These are phyloP conservation scores for Trinorchestia longiramus DNA, from an alignment of 1,140 invertebrate genomes.

Conservation along the genomic window DNA sequence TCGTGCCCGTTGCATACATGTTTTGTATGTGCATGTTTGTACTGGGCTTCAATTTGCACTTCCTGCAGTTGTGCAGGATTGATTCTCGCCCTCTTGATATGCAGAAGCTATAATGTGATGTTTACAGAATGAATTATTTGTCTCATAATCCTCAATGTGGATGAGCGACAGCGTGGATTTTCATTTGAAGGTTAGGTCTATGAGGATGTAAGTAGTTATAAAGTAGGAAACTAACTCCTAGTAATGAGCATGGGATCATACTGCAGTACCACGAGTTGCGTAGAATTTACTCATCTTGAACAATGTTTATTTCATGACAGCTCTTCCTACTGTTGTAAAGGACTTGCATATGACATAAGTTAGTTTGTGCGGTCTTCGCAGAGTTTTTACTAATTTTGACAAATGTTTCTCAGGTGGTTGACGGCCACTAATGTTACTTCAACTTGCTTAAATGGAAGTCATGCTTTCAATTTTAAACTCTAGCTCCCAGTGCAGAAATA, in stretches of 20 bases:
- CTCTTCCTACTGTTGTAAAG: background rate
- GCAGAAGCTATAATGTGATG: background rate
- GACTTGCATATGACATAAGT: background rate
- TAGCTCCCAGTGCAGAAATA: background rate
- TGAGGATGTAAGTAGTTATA: background rate
- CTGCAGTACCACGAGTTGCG: background rate
- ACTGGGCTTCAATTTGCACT: background rate
- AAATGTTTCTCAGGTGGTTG: too few species aligned
- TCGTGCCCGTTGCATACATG: background rate
- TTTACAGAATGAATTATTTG: background rate
- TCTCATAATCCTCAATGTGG: background rate
- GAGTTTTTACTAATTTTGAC: background rate
- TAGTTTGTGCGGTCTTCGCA: background rate
- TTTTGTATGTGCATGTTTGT: too few species aligned
- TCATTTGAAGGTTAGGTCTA: background rate
- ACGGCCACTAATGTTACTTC: too few species aligned
- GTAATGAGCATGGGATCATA: background rate
- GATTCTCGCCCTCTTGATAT: too few species aligned
- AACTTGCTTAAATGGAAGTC: background rate
- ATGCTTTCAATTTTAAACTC: background rate
- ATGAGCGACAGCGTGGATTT: background rate
- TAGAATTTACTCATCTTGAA: background rate
- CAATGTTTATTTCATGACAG: background rate
- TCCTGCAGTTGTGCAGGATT: too few species aligned
- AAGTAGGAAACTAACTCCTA: background rate